phyloP scores from a whole-genome alignment of 1,140 invertebrate genomes.

The Cotesia vestalis region DNA sequence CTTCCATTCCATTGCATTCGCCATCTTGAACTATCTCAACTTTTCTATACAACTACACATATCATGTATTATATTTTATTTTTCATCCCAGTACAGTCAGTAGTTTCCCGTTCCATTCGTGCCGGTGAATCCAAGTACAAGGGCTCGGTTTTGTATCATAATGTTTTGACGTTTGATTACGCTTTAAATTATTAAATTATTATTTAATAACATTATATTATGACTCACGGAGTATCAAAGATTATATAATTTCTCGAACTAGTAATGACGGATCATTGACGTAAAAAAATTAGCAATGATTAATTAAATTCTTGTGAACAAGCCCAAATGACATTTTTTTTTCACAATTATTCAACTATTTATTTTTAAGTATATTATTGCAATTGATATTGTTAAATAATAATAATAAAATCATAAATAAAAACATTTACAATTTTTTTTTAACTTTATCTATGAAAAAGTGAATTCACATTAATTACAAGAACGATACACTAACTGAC shows the following conservation, averaged over 20 bases:
- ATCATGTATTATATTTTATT: too few relatives aligned
- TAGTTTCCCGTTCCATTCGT: too few relatives aligned
- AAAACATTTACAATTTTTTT: too few relatives aligned
- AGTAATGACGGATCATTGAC: conserved; percentile 24
- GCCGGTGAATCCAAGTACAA: too few relatives aligned
- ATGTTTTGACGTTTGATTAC: background rate
- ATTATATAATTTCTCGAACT: conserved; percentile 22
- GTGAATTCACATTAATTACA: too few relatives aligned
- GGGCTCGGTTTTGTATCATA: too few relatives aligned
- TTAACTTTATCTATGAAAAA: too few relatives aligned
- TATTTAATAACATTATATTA: background rate
- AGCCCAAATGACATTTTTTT: background rate
- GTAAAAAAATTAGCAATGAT: conserved; percentile 12
- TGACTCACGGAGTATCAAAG: conserved; percentile 12
- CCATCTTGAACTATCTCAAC: too few relatives aligned
- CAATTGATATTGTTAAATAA: background rate
- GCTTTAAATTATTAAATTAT: background rate
- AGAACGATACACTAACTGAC: too few relatives aligned
- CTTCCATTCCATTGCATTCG: too few relatives aligned
- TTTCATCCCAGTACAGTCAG: too few relatives aligned
- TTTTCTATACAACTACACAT: too few relatives aligned
- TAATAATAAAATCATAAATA: background rate
- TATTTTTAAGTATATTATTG: background rate
- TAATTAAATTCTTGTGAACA: background rate
- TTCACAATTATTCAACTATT: background rate